Conservation (phyloP, 2,888 invertebrate genomes). For the Eupithecia subfuscata region DNA sequence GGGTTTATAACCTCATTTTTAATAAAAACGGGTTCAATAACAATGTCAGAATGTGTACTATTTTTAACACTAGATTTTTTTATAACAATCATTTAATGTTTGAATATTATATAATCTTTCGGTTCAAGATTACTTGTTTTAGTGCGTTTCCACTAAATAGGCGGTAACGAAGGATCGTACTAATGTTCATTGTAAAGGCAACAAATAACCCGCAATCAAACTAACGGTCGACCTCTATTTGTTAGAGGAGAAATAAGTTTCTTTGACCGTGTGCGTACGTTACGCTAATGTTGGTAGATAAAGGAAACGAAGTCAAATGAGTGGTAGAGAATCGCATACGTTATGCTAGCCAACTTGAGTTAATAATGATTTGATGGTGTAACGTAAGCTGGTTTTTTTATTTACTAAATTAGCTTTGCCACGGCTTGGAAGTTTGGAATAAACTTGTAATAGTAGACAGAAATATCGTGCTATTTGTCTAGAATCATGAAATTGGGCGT, state of each 20-base stretch:
- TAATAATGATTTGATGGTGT: not conserved
- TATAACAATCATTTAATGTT: too few species aligned
- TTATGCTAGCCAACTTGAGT: conserved; percentile 2
- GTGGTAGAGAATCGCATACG: conserved; percentile 19
- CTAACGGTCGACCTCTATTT: conserved; percentile 80
- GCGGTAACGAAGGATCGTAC: conserved; percentile 60
- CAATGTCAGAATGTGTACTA: too few species aligned
- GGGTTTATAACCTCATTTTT: too few species aligned
- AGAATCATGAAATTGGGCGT: too few species aligned
- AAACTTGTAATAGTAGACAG: not conserved
- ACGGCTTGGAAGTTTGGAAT: not conserved
- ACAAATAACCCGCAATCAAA: conserved; percentile 82
- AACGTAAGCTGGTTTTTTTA: not conserved
- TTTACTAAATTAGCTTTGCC: not conserved
- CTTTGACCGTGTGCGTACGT: conserved; percentile 61
- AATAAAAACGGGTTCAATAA: too few species aligned
- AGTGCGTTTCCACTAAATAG: conserved; percentile 38
- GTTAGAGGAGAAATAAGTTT: conserved; percentile 78
- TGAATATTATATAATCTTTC: not conserved
- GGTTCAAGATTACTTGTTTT: too few species aligned
- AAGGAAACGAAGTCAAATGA: conserved; percentile 54
- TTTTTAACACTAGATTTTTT: too few species aligned
- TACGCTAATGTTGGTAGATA: conserved; percentile 55
- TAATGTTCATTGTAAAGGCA: conserved; percentile 81
- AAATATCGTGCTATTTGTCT: too few species aligned